Evolutionary conservation across 1,140 invertebrate species (phyloP), one percentile per base, ranked within the genome.

Genomic region (Neodiprion pinetum): DNA sequence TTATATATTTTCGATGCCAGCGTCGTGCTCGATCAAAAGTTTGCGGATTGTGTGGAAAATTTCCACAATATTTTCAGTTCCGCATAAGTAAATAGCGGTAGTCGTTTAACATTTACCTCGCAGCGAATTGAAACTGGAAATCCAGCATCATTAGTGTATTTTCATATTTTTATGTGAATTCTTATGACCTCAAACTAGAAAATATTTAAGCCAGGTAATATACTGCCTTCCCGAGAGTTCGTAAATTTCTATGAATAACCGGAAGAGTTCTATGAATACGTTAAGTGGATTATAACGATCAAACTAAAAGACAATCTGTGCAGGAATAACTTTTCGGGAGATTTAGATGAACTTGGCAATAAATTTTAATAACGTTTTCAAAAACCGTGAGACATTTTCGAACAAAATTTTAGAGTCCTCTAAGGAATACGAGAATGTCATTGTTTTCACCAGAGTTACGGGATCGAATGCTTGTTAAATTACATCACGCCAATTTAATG

Each of bases 31-130:
- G 53, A 67, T 67, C 69, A 40, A 48, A 5, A 1, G 12, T 7
- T 65, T 53, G 61, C 21, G 28, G 28, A 73, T 21, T 21, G 21
- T 48, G 72, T 68, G 67, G 40, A 73, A 68, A 68, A 73, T 48
- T 21, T 7, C 50, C 9, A 53, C 40, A 49, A 21, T 21, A 68
- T 1, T 68, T 49, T 5, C 53, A 66, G 40, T 68, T 48, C 23
- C 12, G 40, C 21, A 48, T 73, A 68, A 73, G 53, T 53, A 67
- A 68, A 66, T 47, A 9, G n/a, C 9, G 50, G 7, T 14, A 12
- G n/a, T 47, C 49, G 11, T 48, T 73, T 67, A 73, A 48, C 72
- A 49, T 68, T 73, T 47, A 68, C 40, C 23, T 21, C 5, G 9
- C 1, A 12, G 67, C 69, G 40, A n/a, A 48, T 48, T 23, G 4